These are phyloP conservation scores for Embiotoca jacksoni DNA, from an alignment of 2,113 vertebrate species.

Conservation along the genomic window DNA sequence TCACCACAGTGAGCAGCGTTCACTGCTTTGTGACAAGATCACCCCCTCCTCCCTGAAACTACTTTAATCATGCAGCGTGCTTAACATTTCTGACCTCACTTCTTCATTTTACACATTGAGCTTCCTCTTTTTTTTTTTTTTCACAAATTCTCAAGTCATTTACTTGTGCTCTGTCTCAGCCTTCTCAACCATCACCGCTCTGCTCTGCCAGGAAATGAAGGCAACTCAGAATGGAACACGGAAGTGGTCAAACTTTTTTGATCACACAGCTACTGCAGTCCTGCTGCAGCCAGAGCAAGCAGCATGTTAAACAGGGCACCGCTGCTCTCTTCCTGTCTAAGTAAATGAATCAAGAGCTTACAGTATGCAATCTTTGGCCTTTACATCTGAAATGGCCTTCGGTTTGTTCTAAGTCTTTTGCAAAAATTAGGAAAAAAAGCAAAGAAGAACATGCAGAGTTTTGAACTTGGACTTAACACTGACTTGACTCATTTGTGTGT, in stretches of 20 bases:
- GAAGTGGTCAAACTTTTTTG: slow-evolving; percentile 77
- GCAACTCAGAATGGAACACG: slow-evolving; percentile 76
- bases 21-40: background rate
- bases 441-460: background rate
- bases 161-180: slow-evolving; percentile 22
- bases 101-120: slow-evolving; percentile 64
- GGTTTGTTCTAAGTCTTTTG: too few species aligned
- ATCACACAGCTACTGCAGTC: slow-evolving; percentile 22
- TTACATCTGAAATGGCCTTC: too few species aligned
- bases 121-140: slow-evolving; percentile 73
- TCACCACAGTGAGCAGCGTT: background rate
- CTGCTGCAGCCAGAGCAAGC: slow-evolving; percentile 15
- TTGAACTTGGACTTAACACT: background rate
- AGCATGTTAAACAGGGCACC: background rate
- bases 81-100: slow-evolving; percentile 66
- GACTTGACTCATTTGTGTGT: too few species aligned
- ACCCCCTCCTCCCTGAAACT: background rate
- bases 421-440: background rate
- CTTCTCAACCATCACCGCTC: slow-evolving; percentile 2
- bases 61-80: slow-evolving; percentile 31
- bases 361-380: background rate
- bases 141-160: slow-evolving; percentile 35
- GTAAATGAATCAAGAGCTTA: background rate
- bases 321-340: too few species aligned
- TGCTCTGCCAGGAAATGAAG: slow-evolving; percentile 71